phyloP scores from a whole-genome alignment of 2,113 vertebrate genomes.

The Trachemys scripta region DNA sequence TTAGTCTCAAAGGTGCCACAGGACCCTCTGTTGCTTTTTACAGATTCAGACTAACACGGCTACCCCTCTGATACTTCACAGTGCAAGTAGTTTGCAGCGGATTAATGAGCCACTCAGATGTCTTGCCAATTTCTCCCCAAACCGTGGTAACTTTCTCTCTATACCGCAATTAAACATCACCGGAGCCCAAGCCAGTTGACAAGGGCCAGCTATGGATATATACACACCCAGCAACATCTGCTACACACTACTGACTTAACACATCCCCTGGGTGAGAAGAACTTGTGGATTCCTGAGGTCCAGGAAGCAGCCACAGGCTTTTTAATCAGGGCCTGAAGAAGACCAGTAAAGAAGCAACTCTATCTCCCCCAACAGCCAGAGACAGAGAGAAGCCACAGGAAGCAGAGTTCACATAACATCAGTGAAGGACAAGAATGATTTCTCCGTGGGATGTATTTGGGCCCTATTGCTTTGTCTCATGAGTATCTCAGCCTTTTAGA shows the following conservation, averaged over 20 bases:
- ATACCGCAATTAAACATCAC: too few relatives aligned
- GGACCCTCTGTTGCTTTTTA: too few relatives aligned
- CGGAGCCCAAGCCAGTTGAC: too few relatives aligned
- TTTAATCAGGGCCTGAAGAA: neutral
- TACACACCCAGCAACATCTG: neutral
- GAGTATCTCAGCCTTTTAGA: too few relatives aligned
- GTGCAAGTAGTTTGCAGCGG: neutral
- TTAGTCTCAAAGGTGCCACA: too few relatives aligned
- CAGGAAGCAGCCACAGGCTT: neutral
- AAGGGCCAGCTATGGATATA: too few relatives aligned
- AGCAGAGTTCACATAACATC: neutral
- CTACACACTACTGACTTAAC: neutral
- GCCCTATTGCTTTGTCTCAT: neutral
- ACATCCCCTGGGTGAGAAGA: neutral
- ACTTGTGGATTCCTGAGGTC: neutral
- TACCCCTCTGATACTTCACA: too few relatives aligned
- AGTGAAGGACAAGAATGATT: neutral
- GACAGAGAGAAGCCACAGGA: neutral
- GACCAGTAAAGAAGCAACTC: neutral
- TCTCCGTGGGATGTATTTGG: neutral
- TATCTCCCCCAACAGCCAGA: neutral
- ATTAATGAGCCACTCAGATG: neutral
- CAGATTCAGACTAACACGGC: too few relatives aligned
- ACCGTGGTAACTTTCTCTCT: neutral
- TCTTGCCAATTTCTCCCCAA: neutral